These are phyloP conservation scores for Lamprologus ornatipinnis DNA, from an alignment of 2,113 vertebrate genomes.

Conservation along the genomic window DNA sequence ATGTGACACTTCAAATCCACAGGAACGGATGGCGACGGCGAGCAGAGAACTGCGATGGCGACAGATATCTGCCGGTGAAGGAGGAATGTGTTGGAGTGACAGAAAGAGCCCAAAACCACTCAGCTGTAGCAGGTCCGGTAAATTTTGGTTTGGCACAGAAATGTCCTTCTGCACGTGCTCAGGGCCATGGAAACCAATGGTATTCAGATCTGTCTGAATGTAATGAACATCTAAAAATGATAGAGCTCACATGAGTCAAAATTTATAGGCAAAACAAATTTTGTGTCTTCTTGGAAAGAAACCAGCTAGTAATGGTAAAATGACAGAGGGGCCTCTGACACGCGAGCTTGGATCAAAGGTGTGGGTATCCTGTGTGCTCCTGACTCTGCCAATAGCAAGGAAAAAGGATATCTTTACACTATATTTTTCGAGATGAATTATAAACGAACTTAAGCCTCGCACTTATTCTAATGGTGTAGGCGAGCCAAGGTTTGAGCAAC, in stretches of 20 bases:
- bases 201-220: constrained; percentile 16
- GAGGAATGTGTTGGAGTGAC: constrained; percentile 50
- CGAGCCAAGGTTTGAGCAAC: not conserved
- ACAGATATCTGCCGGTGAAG: constrained; percentile 44
- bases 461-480: constrained; percentile 18
- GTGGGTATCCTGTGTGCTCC: not conserved
- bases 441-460: not conserved
- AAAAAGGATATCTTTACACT: constrained; percentile 5
- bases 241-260: not conserved
- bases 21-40: constrained; percentile 21
- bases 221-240: not conserved
- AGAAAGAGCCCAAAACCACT: constrained; percentile 36
- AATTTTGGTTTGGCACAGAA: constrained; percentile 47
- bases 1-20: constrained; percentile 49
- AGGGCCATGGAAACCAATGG: constrained; percentile 27
- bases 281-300: constrained; percentile 12
- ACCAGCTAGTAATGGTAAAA: not conserved
- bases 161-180: constrained; percentile 15
- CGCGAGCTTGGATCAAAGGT: constrained; percentile 17
- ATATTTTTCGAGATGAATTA: constrained; percentile 18
- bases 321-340: not conserved
- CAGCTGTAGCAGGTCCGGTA: constrained; percentile 1
- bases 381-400: not conserved
- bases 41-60: constrained; percentile 28
- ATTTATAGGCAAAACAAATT: not conserved